Evolutionary conservation across 2,113 vertebrate species (phyloP).

Genomic region (Machaerirhynchus nigripectus): DNA sequence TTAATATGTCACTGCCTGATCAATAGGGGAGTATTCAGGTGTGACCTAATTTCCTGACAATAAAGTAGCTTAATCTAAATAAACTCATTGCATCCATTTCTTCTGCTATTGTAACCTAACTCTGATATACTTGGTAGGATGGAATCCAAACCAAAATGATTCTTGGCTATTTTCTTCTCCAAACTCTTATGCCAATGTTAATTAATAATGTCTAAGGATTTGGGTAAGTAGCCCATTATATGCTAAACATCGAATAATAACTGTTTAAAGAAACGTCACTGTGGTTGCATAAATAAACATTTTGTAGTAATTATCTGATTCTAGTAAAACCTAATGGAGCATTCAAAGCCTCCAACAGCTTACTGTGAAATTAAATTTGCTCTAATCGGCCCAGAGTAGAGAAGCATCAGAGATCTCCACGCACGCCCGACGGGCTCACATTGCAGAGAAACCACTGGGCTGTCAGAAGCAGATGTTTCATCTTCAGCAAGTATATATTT

Average conservation of each 20-base stretch:
- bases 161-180: background rate
- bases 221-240: background rate
- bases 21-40: background rate
- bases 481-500: background rate
- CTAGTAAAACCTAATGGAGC: constrained; percentile 32
- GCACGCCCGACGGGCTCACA: background rate
- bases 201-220: background rate
- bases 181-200: background rate
- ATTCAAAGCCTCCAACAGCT: background rate
- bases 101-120: background rate
- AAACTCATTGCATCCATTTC: background rate
- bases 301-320: constrained; percentile 34
- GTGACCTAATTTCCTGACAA: background rate
- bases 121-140: background rate
- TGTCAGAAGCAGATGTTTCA: background rate
- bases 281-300: constrained; percentile 2
- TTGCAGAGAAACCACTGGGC: background rate
- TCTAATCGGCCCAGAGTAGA: background rate
- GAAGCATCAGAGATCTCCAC: background rate
- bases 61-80: background rate
- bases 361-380: constrained; percentile 31
- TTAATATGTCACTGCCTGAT: background rate
- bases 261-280: background rate
- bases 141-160: background rate
- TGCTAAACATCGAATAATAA: background rate